Evolutionary conservation across 2,888 invertebrate species (phyloP), one percentile per base, ranked within the genome.

Genomic region (Lagria hirta): DNA sequence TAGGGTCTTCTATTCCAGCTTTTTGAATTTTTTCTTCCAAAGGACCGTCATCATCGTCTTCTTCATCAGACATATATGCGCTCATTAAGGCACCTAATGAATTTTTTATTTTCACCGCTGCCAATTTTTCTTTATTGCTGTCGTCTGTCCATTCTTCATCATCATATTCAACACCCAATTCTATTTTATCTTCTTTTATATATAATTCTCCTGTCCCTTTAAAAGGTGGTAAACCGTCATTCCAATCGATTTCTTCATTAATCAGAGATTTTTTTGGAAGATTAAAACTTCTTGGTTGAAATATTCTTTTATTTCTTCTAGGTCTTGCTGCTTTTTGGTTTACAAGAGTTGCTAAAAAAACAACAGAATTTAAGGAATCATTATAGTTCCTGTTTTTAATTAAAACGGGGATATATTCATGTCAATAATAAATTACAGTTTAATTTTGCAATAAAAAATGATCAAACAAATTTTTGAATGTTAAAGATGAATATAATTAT

Each of bases 51-150:
- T 75, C 74, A 62, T 75, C 71, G 57, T 52, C 56, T 36, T 59
- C 60, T 28, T 77, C 77, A 61, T 77, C 78, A 43, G 79, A 77
- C 42, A 75, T 74, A 70, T 82, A 82, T 38, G 78, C 75, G 55
- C 74, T 74, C 57, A 81, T 78, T 13, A 82, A 68, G 37, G 74
- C 73, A 26, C 76, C 75, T 47, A 82, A 64, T 7, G 80, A 79
- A 53, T 74, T 76, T 64, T 78, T 80, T 4, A 79, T 43, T 32
- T 57, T 51, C 4, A 63, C 49, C n/a, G n/a, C n/a, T 21, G 50
- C 41, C 20, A 30, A 30, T 35, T 34, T 29, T 16, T 15, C 22
- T 6, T 11, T 14, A 3, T 33, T 22, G 4, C 43, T 21, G 6
- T 49, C 33, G 26, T 51, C 40, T 12, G 49, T 43, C 68, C 70